Conservation (phyloP, 2,797 vertebrate species). For the Cyclopterus lumpus region DNA sequence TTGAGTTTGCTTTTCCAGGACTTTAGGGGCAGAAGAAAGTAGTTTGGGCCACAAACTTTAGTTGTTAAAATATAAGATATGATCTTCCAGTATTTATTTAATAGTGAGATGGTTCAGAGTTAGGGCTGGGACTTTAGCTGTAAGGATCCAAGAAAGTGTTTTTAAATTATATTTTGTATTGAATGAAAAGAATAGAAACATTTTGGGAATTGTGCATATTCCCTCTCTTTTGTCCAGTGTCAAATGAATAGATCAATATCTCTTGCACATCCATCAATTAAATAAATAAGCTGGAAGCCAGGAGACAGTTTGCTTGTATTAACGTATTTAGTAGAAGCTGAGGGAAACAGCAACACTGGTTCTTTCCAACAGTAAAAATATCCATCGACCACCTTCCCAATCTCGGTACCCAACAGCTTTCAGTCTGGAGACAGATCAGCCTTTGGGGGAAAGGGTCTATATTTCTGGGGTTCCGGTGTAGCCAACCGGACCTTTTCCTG, state of each 20-base stretch:
- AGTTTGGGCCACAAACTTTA: constrained; percentile 27
- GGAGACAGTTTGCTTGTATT: neutral
- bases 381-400: neutral
- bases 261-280: neutral
- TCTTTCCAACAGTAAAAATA: neutral
- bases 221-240: neutral
- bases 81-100: constrained; percentile 18
- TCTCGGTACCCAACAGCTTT: neutral
- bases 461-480: too few species aligned
- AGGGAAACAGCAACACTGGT: neutral
- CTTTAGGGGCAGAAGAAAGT: constrained; percentile 8
- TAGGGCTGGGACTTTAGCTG: neutral
- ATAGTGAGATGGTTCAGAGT: neutral
- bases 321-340: neutral
- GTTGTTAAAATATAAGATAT: constrained; percentile 10
- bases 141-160: neutral
- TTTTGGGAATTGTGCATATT: neutral
- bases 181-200: neutral
- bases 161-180: neutral
- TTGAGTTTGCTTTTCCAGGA: constrained; percentile 30
- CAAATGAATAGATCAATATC: neutral
- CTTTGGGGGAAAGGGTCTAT: too few species aligned
- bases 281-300: neutral
- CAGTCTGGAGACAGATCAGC: neutral
- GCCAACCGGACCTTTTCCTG: too few species aligned